Base-by-base conservation (phyloP, 35 echinoderm and acorn worm species). In the Diadema setosum region DNA sequence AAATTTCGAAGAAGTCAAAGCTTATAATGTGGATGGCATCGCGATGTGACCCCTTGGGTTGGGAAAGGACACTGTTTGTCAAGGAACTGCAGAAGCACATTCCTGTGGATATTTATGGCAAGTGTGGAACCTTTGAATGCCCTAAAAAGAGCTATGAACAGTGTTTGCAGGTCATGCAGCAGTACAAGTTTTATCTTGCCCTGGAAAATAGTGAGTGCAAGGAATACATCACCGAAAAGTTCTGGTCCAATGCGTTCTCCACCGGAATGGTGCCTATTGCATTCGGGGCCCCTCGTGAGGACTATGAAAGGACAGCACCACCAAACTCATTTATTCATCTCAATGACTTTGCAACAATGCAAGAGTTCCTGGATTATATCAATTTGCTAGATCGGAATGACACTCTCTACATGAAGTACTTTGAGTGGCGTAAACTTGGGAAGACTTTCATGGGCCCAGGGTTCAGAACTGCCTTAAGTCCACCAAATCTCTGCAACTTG, bases 301-400 rank as follows among this genome's bases (percentile, higher is more conserved):
- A 93, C 39, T 93, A 93, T 48, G 64, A 57, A 41, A 80, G 86
- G 35, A 75, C 70, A 48, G 80, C 61, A 20, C 91, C 91, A 17
- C 85, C 86, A 5, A 84, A 93, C 63, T 93, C 91, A 16, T 93
- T 93, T 48, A 93, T 93, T 75, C 86, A 93, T 64, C 58, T 93
- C 18, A 61, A 82, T 34, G 91, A 93, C 85, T 93, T 93, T 34
- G 17, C 17, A 3, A 52, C 42, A 5, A 40, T 36, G 32, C 3
- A 55, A 11, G 27, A 58, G 33, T 56, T 93, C 20, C 58, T 37
- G 39, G 50, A 84, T 55, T 93, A 89, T 37, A 80, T 93, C 32
- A 42, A 83, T 20, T 36, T 65, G 35, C 64, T 93, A 26, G 58
- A 93, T 75, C 45, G 17, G 49, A 93, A 93, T 50, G 86, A 93